Base-by-base conservation (phyloP, 2,888 invertebrate genomes). In the Sesia bembeciformis region DNA sequence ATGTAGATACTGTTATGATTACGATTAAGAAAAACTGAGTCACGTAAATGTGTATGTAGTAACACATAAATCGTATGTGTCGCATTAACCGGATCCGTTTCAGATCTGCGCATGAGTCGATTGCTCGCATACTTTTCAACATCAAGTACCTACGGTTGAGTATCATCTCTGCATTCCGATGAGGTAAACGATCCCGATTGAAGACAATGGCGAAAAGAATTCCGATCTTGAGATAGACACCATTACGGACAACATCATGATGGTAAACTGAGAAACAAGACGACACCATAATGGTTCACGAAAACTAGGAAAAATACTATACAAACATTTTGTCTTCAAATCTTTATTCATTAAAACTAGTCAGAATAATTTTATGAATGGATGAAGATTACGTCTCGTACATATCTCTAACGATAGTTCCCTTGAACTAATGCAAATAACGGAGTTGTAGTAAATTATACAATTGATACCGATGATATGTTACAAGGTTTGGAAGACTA, bases 41-140 rank as follows among this genome's bases (percentile, higher is more conserved):
- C 50, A 50, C 39, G 50, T 50, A 42, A 42, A 42, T 42, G 23
- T 23, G 23, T 23, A 23, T 46, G 8, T 43, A 46, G 8, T 46
- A 50, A 4, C 50, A 23, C 4, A 50, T 38, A 50, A 8, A 50
- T 50, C 8, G 46, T 46, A 46, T 46, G 8, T 7, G 46, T 46
- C 46, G 46, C 23, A 50, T 40, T 49, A 58, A 57, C 57, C 59
- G 59, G 59, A 59, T 59, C 56, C 52, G 39, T 39, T 50, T 50
- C 38, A 52, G 40, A 39, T 4, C 3, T 46, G 51, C 54, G 52
- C 54, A 56, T 53, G 59, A 52, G 53, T 49, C 55, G 51, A 53
- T 54, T 56, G 53, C 54, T 53, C 46, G 52, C 56, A 53, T 54
- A 53, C 40, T 54, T 58, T 52, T 58, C 41, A 52, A 54, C 50